Evolutionary conservation across 2,113 vertebrate species (phyloP).

Genomic region (Vicugna pacos): DNA sequence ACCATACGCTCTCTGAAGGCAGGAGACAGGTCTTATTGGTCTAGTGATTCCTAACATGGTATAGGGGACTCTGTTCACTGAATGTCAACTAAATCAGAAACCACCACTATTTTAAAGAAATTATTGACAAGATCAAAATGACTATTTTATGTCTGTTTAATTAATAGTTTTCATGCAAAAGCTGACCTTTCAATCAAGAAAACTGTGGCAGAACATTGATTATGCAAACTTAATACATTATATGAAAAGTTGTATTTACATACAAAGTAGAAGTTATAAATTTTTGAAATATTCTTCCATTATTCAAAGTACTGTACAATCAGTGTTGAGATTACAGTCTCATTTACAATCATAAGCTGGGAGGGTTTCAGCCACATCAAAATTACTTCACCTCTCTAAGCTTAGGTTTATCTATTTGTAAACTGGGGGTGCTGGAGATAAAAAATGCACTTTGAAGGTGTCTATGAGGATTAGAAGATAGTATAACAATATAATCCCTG

Average conservation of each 20-base stretch:
- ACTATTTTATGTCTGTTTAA: conserved; percentile 31
- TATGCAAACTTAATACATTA: conserved; percentile 56
- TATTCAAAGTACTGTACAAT: conserved; percentile 11
- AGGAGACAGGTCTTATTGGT: neutral
- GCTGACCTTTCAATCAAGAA: conserved; percentile 40
- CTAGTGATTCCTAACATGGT: neutral
- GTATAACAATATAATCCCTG: neutral
- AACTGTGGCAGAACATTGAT: conserved; percentile 47
- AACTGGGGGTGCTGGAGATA: neutral
- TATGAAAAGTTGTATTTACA: conserved; percentile 58
- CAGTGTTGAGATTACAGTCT: neutral
- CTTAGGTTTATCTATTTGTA: neutral
- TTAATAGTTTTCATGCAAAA: conserved; percentile 40
- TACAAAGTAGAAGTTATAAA: conserved; percentile 50
- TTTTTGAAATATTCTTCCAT: conserved; percentile 58
- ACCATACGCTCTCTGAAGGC: neutral
- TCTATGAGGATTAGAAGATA: neutral
- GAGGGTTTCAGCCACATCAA: neutral
- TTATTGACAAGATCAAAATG: conserved; percentile 44
- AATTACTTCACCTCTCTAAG: neutral
- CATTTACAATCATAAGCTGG: conserved; percentile 57
- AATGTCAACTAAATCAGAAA: conserved; percentile 6
- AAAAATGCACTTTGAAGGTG: neutral
- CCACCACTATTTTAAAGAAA: conserved; percentile 3
- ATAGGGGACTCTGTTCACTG: neutral